Base-by-base conservation (phyloP, 2,113 vertebrate species). In the Sinocyclocheilus maitianheensis region DNA sequence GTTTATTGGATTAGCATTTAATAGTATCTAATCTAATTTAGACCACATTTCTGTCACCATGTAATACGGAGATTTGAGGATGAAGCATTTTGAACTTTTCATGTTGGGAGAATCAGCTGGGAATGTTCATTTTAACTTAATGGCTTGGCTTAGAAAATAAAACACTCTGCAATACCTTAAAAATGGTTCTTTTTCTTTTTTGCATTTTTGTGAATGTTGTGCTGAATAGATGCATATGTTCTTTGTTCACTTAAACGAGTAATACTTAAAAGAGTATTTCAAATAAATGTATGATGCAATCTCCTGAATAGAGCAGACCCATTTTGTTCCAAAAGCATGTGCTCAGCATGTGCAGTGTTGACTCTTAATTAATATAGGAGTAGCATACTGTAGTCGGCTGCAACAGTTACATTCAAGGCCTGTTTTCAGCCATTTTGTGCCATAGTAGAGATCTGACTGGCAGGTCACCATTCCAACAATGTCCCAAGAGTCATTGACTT, bases 121-220 rank as follows among this genome's bases (percentile, higher is more conserved):
- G 91, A 93, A 90, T 94, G 94, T 91, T 94, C 78, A 92, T 92
- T 93, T 93, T 88, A 91, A 93, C 91, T 40, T 92, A 89, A 93
- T 92, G 91, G 93, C 93, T 94, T 89, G 86, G 90, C 91, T 91
- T 91, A 91, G 90, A 92, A 91, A 94, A 95, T 93, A 93, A 94
- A 94, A 90, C 43, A 63, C 10, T 75, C 91, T 92, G 90, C 93
- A 93, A 91, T 91, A 93, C 85, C 77, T 90, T 88, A 88, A 85
- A 81, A 86, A 91, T 91, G 89, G 14, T 87, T 90, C 88, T 89
- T 89, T 91, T 89, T 91, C 85, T 72, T 92, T 91, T 90, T 81
- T 79, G 62, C 46, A 74, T 34, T 62, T 87, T 60, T 62, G 30
- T 51, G 26, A 53, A 69, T 82, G 26, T 89, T 26, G 20, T 74